A percentile compares a stretch with the other conserved stretches of the same genome.
Evolutionary conservation across 2,113 vertebrate species (phyloP).

Genomic region (Hippocampus comes): DNA sequence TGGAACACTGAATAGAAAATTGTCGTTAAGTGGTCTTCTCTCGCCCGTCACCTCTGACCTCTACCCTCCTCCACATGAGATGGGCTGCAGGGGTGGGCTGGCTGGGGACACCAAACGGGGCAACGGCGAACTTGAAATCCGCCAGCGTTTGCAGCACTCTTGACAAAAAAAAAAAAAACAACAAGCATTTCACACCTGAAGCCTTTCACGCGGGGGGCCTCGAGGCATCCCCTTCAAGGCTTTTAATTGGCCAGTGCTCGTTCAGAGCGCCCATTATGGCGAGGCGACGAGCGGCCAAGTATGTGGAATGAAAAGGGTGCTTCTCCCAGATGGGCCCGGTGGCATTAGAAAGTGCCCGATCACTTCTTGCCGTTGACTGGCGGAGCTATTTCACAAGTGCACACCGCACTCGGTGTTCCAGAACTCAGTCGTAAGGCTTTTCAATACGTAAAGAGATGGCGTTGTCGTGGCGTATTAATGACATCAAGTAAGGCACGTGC

Average conservation of each 20-base stretch:
- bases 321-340: constrained; percentile 82
- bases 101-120: constrained; percentile 81
- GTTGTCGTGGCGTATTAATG: constrained; percentile 14
- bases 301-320: constrained; percentile 88
- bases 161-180: constrained; percentile 69
- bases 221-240: constrained; percentile 96
- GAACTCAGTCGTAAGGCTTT: constrained; percentile 12
- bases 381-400: constrained; percentile 66
- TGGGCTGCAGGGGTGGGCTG: constrained; percentile 73
- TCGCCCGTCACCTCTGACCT: constrained; percentile 76
- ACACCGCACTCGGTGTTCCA: constrained; percentile 11
- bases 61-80: constrained; percentile 76
- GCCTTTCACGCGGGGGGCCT: constrained; percentile 87
- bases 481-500: constrained; percentile 9
- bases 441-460: not conserved
- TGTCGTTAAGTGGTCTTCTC: constrained; percentile 97
- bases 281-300: constrained; percentile 87
- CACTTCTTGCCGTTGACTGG: constrained; percentile 82
- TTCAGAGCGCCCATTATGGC: constrained; percentile 92
- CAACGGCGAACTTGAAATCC: constrained; percentile 90
- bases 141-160: constrained; percentile 97
- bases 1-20: constrained; percentile 97
- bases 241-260: constrained; percentile 97
- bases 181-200: constrained; percentile 99
- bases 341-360: constrained; percentile 82